Base-by-base conservation (phyloP, 2,888 invertebrate genomes). In the Hemithea aestivaria region DNA sequence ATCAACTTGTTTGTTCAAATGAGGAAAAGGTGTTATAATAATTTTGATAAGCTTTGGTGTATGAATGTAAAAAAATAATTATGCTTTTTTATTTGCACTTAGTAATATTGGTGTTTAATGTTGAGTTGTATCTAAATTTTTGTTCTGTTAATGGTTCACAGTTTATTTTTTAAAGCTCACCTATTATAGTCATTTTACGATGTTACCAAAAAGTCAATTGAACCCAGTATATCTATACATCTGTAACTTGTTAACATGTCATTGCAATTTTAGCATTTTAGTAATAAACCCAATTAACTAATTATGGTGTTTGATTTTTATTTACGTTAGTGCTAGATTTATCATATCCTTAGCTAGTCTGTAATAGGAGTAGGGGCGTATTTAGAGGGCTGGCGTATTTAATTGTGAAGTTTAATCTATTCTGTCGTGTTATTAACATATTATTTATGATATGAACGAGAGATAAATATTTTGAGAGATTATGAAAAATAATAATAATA, bases 141-240 rank as follows among this genome's bases (percentile, higher is more conserved):
- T 73, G 63, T 70, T 66, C 61, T 72, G 66, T 73, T 69, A 56
- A 59, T 58, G 55, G 58, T 70, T 66, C 58, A 54, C 56, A 59
- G 55, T 60, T 67, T 66, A 61, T 59, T 65, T 61, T 61, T 53
- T 55, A 51, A 59, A 57, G 34, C 47, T 48, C 62, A 58, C 57
- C 53, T 68, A 56, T 62, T 47, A 57, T 69, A 62, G 56, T 58
- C 51, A 58, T 59, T 62, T 51, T 67, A 62, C 61, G 44, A 57
- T 77, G 77, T 82, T 83, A 82, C 81, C 79, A 76, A 76, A 75
- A 78, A 75, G 75, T 81, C 74, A 78, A 75, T 77, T 78, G 65
- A 45, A 52, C 53, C 54, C 51, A 42, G 56, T 53, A 61, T 67
- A 58, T 63, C 49, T 62, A 56, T 57, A 58, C 16, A 16, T 16